phyloP scores from a whole-genome alignment of 2,797 vertebrate genomes.

The Trichosurus vulpecula region DNA sequence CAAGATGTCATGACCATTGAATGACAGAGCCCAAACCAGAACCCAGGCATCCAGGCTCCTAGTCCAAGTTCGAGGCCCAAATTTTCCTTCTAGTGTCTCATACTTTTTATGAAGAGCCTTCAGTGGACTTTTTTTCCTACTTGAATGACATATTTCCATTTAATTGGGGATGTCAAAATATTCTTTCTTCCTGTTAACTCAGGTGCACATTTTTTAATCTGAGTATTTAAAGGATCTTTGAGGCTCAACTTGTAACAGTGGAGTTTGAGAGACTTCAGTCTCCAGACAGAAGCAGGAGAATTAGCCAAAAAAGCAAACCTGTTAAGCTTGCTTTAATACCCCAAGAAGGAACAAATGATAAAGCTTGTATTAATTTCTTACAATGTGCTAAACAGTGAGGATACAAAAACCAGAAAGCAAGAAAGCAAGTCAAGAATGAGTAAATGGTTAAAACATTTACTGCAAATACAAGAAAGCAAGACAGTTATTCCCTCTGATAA shows the following conservation, averaged over 20 bases:
- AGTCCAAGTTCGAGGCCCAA: not conserved
- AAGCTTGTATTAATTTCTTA: not conserved
- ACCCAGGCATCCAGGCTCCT: not conserved
- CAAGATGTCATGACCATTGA: not conserved
- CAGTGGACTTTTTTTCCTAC: constrained; percentile 20
- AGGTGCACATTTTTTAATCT: constrained; percentile 4
- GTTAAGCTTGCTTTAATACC: not conserved
- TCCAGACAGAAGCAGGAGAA: not conserved
- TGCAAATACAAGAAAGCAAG: not conserved
- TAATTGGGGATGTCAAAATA: not conserved
- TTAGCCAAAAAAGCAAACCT: not conserved
- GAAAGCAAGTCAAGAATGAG: not conserved
- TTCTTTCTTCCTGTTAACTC: not conserved
- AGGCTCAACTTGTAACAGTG: not conserved
- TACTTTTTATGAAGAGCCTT: not conserved
- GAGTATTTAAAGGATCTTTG: constrained; percentile 7
- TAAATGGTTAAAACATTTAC: not conserved
- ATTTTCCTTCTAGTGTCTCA: not conserved
- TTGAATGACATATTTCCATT: constrained; percentile 3
- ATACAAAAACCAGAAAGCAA: not conserved
- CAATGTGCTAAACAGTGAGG: not conserved
- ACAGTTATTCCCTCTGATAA: not conserved
- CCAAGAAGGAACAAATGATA: not conserved
- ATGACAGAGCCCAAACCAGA: not conserved
- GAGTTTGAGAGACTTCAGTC: not conserved